These are phyloP conservation scores for Fundulus diaphanus DNA, from an alignment of 2,797 vertebrate genomes.

Conservation along the genomic window DNA sequence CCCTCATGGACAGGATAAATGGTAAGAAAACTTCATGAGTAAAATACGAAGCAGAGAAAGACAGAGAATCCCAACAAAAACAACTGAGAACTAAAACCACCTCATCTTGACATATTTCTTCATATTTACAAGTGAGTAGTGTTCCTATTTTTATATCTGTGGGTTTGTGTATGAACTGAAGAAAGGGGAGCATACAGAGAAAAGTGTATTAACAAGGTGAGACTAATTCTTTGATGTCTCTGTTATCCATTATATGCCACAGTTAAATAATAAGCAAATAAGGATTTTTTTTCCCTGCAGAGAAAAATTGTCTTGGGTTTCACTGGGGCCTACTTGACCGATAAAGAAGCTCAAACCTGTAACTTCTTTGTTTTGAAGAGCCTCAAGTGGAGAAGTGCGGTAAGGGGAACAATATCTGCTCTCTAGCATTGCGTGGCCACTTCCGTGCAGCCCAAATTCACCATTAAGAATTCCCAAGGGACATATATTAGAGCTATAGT, in stretches of 20 bases:
- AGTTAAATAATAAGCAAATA: slow-evolving; percentile 11
- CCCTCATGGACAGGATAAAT: slow-evolving; percentile 61
- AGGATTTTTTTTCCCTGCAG: not conserved
- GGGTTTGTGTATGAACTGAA: slow-evolving; percentile 6
- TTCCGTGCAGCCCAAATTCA: not conserved
- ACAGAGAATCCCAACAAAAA: slow-evolving; percentile 14
- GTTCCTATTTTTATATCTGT: slow-evolving; percentile 1
- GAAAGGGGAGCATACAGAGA: not conserved
- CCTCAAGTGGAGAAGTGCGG: not conserved
- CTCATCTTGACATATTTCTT: not conserved
- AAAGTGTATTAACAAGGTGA: slow-evolving; percentile 12
- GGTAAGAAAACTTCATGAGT: slow-evolving; percentile 55
- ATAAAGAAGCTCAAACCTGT: slow-evolving; percentile 1
- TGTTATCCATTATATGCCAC: not conserved
- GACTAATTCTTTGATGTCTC: not conserved
- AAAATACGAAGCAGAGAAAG: slow-evolving; percentile 33
- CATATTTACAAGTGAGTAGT: not conserved
- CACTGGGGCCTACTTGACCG: not conserved
- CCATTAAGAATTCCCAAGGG: not conserved
- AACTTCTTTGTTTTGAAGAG: not conserved
- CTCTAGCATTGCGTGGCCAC: too few relatives aligned
- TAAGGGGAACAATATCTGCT: not conserved
- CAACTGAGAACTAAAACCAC: not conserved
- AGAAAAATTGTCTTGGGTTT: not conserved
- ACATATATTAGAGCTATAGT: not conserved